A percentile compares a stretch with the other conserved stretches of the same genome.
Conservation (phyloP, 1,140 invertebrate genomes). For the Acyrthosiphon pisum region DNA sequence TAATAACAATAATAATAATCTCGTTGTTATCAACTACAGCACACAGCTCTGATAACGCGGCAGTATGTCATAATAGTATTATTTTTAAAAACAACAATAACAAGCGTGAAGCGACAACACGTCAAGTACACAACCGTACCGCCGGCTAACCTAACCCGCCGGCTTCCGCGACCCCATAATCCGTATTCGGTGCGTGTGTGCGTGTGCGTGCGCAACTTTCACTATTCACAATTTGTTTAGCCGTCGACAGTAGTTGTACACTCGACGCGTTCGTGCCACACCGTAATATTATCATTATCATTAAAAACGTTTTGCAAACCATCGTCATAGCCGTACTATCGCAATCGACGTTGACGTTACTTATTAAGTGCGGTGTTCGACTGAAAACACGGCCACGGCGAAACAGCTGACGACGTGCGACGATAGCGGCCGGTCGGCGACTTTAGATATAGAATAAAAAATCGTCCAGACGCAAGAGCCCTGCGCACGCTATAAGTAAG, state of each 20-base stretch:
- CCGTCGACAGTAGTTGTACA: background rate
- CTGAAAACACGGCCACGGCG: background rate
- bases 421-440: background rate
- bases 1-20: background rate
- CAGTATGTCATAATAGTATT: background rate
- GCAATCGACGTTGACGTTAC: background rate
- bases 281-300: background rate
- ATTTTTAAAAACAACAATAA: slow-evolving; percentile 7
- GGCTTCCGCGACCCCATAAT: background rate
- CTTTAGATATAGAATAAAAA: background rate
- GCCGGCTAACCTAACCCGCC: background rate
- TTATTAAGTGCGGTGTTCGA: background rate
- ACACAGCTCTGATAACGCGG: background rate
- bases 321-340: background rate
- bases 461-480: background rate
- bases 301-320: background rate
- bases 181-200: background rate
- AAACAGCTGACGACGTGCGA: background rate
- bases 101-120: background rate
- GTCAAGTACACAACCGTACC: background rate
- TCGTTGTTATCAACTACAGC: background rate
- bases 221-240: background rate
- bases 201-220: background rate
- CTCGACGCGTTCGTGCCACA: background rate
- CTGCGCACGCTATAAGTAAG: background rate